Evolutionary conservation across 2,888 invertebrate genomes (phyloP).

Genomic region (Diabrotica balteata): DNA sequence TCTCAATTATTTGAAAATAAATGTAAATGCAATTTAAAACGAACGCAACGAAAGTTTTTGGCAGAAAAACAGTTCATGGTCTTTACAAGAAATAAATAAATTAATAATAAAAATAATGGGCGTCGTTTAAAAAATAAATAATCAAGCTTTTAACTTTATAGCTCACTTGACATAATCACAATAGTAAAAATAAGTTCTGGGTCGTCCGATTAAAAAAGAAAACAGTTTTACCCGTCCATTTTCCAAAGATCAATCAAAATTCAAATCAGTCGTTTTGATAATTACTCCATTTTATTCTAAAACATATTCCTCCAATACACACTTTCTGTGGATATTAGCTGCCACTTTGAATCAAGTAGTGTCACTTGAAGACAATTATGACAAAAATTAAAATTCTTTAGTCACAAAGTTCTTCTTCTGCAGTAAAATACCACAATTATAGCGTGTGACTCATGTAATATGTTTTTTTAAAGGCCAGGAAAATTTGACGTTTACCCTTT

Average conservation of each 20-base stretch:
- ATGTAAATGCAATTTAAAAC: slow-evolving; percentile 3
- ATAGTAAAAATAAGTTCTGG: slow-evolving; percentile 22
- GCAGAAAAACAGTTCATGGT: slow-evolving; percentile 34
- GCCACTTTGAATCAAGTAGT: too few relatives aligned
- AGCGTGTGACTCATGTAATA: too few relatives aligned
- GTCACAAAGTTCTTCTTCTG: too few relatives aligned
- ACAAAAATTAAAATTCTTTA: too few relatives aligned
- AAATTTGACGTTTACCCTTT: too few relatives aligned
- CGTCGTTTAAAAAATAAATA: slow-evolving; percentile 31
- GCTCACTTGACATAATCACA: slow-evolving; percentile 39
- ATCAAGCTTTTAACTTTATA: slow-evolving; percentile 32
- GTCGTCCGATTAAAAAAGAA: background rate
- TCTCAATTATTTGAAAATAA: slow-evolving; percentile 9
- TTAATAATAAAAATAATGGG: slow-evolving; percentile 31
- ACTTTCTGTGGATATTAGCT: too few relatives aligned
- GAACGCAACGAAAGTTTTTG: background rate
- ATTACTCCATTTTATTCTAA: too few relatives aligned
- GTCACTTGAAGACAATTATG: too few relatives aligned
- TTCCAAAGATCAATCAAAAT: background rate
- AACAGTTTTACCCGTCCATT: background rate
- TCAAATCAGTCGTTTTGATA: too few relatives aligned
- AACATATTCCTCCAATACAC: too few relatives aligned
- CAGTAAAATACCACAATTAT: too few relatives aligned
- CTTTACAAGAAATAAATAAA: slow-evolving; percentile 8
- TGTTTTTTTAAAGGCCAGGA: too few relatives aligned